Percentiles rank a stretch among this genome's conserved stretches.
Conservation (phyloP, 2,888 invertebrate genomes). For the Eupithecia centaureata region DNA sequence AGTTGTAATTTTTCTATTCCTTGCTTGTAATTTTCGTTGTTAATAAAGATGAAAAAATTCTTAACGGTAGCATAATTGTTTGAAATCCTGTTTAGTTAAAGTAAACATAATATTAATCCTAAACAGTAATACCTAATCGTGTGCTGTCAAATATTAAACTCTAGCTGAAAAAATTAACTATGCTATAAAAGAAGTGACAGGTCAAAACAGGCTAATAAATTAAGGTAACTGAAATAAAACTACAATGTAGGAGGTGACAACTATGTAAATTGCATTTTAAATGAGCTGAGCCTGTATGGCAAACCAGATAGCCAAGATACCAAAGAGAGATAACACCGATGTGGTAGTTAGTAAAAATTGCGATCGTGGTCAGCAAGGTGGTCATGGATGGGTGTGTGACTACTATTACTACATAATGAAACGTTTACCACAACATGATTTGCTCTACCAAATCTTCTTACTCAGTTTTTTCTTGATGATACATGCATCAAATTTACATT, state of each 20-base stretch:
- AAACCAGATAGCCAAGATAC: constrained; percentile 3
- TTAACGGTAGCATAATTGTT: not conserved
- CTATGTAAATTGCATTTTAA: constrained; percentile 17
- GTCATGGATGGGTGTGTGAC: not conserved
- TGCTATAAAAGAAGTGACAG: too few relatives aligned
- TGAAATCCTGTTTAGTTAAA: not conserved
- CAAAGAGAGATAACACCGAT: not conserved
- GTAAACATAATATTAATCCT: not conserved
- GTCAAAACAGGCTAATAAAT: too few relatives aligned
- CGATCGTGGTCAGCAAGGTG: not conserved
- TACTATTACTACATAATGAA: not conserved
- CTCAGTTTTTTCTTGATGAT: too few relatives aligned
- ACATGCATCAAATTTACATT: too few relatives aligned
- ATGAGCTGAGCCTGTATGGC: constrained; percentile 16
- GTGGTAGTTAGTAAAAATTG: not conserved
- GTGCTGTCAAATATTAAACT: too few relatives aligned
- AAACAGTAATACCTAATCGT: too few relatives aligned
- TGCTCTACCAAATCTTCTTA: not conserved
- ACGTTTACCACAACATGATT: too few relatives aligned
- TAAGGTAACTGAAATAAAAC: constrained; percentile 5
- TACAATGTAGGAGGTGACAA: constrained; percentile 30
- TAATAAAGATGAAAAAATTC: not conserved
- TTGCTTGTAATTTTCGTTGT: too few relatives aligned
- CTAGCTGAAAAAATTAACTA: too few relatives aligned
- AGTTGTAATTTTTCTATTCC: too few relatives aligned